These are phyloP conservation scores for Campoletis raptor DNA, from an alignment of 2,888 invertebrate species.

Conservation along the genomic window DNA sequence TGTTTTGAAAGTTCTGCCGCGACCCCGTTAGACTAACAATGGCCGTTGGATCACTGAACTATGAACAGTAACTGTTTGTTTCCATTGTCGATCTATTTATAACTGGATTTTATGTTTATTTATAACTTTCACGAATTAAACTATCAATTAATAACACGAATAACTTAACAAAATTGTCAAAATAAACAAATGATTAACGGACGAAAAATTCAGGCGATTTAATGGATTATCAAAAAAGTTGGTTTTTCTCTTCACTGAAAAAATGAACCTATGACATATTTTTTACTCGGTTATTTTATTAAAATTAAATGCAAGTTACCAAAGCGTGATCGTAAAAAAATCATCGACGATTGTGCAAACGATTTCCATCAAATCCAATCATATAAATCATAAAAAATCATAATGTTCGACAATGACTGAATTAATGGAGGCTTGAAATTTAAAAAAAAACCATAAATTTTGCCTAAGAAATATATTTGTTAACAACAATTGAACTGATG, in stretches of 20 bases:
- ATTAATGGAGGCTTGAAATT: background rate
- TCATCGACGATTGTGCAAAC: background rate
- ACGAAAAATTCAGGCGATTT: background rate
- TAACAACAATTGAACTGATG: background rate
- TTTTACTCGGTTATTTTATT: background rate
- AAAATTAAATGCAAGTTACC: background rate
- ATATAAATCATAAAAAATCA: too few relatives aligned
- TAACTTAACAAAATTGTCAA: background rate
- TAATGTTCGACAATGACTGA: background rate
- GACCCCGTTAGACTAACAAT: slow-evolving; percentile 58
- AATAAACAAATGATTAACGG: background rate
- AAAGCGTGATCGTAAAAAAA: background rate
- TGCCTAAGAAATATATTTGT: background rate
- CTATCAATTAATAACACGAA: background rate
- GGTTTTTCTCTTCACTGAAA: background rate
- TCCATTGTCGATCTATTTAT: slow-evolving; percentile 5
- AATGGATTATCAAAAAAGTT: too few relatives aligned
- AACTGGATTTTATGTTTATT: slow-evolving; percentile 21
- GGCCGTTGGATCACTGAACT: slow-evolving; percentile 55
- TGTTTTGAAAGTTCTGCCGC: slow-evolving; percentile 41
- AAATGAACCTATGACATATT: background rate
- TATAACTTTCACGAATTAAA: background rate
- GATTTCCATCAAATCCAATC: background rate
- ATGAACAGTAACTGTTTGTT: slow-evolving; percentile 19
- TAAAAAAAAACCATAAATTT: background rate